Conservation (phyloP, 2,113 vertebrate species). For the Ibidorhyncha struthersii region DNA sequence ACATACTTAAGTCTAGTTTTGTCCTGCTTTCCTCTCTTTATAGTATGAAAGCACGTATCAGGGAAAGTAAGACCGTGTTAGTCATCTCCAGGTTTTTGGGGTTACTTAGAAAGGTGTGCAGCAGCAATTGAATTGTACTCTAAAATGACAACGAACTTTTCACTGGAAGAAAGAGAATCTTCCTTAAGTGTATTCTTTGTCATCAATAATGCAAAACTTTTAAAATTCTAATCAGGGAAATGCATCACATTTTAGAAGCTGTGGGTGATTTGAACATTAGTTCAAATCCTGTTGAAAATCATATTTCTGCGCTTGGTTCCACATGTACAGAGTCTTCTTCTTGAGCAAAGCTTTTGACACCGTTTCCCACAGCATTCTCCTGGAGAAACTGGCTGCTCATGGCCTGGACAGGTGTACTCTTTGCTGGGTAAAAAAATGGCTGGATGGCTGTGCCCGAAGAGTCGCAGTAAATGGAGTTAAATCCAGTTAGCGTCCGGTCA, state of each 20-base stretch:
- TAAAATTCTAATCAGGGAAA: not conserved
- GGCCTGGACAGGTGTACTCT: too few species aligned
- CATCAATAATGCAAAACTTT: not conserved
- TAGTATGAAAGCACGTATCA: not conserved
- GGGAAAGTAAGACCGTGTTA: not conserved
- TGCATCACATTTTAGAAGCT: not conserved
- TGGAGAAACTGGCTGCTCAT: too few species aligned
- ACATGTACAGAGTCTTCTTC: not conserved
- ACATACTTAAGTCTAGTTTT: not conserved
- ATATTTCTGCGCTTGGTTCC: not conserved
- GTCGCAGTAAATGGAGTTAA: too few species aligned
- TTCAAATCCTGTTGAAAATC: not conserved
- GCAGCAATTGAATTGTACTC: not conserved
- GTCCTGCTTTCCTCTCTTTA: not conserved
- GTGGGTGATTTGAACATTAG: not conserved
- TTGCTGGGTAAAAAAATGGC: too few species aligned
- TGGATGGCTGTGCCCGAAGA: too few species aligned
- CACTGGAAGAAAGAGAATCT: not conserved
- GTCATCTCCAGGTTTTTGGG: not conserved
- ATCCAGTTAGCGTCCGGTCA: too few species aligned
- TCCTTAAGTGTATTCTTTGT: not conserved
- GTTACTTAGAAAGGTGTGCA: not conserved
- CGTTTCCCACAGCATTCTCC: too few species aligned
- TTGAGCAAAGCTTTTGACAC: too few species aligned
- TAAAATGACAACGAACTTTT: not conserved